phyloP scores from a whole-genome alignment of 2,797 vertebrate genomes.

The Sebastes miniatus region DNA sequence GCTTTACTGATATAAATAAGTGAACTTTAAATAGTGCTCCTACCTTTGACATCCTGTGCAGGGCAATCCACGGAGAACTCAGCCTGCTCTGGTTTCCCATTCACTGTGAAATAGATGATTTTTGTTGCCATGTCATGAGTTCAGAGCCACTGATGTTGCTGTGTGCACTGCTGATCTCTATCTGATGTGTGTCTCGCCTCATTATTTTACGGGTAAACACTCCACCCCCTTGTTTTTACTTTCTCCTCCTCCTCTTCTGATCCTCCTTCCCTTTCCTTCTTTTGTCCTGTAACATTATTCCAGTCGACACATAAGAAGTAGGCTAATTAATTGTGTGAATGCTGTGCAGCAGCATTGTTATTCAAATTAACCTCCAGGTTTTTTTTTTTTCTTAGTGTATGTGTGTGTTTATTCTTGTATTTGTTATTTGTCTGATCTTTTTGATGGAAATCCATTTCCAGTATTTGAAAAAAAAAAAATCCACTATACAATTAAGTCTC shows the following conservation, averaged over 20 bases:
- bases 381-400: neutral
- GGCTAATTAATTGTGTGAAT: too few species aligned
- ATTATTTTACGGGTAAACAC: slow-evolving; percentile 29
- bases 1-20: neutral
- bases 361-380: neutral
- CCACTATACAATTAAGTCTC: neutral
- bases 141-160: slow-evolving; percentile 10
- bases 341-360: neutral
- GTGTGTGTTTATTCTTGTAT: neutral
- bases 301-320: neutral
- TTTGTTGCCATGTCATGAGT: slow-evolving; percentile 74
- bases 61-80: slow-evolving; percentile 80
- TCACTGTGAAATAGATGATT: slow-evolving; percentile 82
- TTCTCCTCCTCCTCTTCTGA: slow-evolving; percentile 25
- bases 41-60: slow-evolving; percentile 84
- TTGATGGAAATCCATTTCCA: neutral
- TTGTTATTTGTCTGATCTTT: neutral
- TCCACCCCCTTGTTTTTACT: slow-evolving; percentile 33
- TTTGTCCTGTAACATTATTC: neutral
- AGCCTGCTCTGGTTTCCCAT: slow-evolving; percentile 81
- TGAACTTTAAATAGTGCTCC: neutral
- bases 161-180: slow-evolving; percentile 25
- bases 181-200: slow-evolving; percentile 31
- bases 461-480: neutral
- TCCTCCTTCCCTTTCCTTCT: neutral